A percentile compares a stretch with the other conserved stretches of the same genome.
Conservation (phyloP, 1,140 invertebrate genomes). For the Drosophila nasuta region DNA sequence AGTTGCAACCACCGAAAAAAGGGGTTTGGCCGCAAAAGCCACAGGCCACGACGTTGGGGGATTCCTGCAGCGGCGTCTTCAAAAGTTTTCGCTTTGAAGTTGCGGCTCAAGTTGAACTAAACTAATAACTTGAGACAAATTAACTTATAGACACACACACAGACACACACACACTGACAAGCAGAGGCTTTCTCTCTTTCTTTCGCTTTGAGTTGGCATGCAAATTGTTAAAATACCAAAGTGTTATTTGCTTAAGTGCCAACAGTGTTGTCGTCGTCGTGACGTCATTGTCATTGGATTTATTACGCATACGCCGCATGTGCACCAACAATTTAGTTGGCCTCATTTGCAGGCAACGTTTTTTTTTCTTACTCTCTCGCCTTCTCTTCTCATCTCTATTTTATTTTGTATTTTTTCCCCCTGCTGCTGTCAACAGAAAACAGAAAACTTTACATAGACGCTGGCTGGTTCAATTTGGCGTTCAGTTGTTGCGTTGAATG, state of each 20-base stretch:
- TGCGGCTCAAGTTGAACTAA: slow-evolving; percentile 32
- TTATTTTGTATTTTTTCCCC: not conserved
- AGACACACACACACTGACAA: slow-evolving; percentile 5
- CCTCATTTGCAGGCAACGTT: slow-evolving; percentile 39
- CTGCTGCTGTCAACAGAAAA: slow-evolving; percentile 13
- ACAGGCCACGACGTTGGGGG: slow-evolving; percentile 39
- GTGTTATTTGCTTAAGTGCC: slow-evolving; percentile 51
- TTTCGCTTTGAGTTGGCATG: slow-evolving; percentile 17
- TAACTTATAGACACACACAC: slow-evolving; percentile 47
- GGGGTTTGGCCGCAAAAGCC: slow-evolving; percentile 69
- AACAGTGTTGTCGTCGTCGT: slow-evolving; percentile 24
- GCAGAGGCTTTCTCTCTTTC: not conserved
- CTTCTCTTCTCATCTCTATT: not conserved
- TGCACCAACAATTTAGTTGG: slow-evolving; percentile 50
- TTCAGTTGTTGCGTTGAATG: slow-evolving; percentile 61
- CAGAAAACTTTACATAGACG: slow-evolving; percentile 32
- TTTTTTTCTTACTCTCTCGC: not conserved
- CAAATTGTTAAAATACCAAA: slow-evolving; percentile 54
- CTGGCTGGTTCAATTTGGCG: slow-evolving; percentile 25
- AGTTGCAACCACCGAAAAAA: slow-evolving; percentile 26
- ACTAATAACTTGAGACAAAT: slow-evolving; percentile 68
- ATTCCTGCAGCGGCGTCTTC: slow-evolving; percentile 18
- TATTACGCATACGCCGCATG: slow-evolving; percentile 58
- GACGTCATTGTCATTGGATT: slow-evolving; percentile 58
- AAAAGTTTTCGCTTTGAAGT: slow-evolving; percentile 71